A percentile compares a stretch with the other conserved stretches of the same genome.
Conservation (phyloP, 1,140 invertebrate species). For the Saxidomus purpurata region DNA sequence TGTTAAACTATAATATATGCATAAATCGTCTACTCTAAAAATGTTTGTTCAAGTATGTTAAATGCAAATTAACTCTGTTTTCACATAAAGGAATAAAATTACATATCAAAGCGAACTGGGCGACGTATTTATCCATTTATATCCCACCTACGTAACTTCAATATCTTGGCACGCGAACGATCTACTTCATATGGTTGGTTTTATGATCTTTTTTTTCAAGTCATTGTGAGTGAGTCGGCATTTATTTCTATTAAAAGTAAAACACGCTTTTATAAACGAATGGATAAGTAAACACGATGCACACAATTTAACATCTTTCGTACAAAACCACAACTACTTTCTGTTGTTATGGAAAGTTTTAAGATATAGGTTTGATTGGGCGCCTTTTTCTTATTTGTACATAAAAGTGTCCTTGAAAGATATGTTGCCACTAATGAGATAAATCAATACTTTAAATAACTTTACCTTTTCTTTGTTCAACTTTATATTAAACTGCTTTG, state of each 20-base stretch:
- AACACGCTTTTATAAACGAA: not conserved
- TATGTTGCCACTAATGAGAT: too few species aligned
- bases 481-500: too few species aligned
- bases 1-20: not conserved
- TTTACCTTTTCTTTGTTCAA: too few species aligned
- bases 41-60: constrained; percentile 25
- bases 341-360: too few species aligned
- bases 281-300: not conserved
- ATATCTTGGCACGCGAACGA: constrained; percentile 19
- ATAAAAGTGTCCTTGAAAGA: too few species aligned
- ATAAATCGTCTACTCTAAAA: not conserved
- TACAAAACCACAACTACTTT: not conserved
- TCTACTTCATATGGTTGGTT: not conserved
- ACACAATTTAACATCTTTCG: constrained; percentile 17
- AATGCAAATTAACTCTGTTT: constrained; percentile 31
- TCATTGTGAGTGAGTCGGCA: not conserved
- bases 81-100: constrained; percentile 1
- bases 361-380: too few species aligned
- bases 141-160: not conserved
- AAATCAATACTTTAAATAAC: too few species aligned
- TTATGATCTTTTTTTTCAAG: constrained; percentile 6
- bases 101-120: constrained; percentile 14
- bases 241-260: constrained; percentile 36
- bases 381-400: too few species aligned
- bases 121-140: not conserved